Evolutionary conservation across 2,888 invertebrate species (phyloP).

Genomic region (Chymomyza fuscimana): DNA sequence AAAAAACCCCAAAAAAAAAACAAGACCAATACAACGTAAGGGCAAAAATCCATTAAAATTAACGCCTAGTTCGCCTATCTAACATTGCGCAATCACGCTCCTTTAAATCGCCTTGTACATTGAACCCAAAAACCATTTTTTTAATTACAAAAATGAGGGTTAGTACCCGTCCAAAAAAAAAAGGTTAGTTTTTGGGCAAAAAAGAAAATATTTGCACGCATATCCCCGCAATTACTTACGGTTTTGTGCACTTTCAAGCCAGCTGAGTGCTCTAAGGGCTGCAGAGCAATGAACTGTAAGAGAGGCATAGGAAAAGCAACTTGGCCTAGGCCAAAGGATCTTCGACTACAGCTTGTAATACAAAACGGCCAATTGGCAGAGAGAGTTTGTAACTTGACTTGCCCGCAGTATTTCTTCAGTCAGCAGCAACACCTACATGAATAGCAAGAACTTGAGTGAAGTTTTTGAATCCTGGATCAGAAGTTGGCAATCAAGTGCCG

Average conservation of each 20-base stretch:
- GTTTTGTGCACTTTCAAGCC: constrained; percentile 57
- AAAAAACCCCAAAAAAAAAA: constrained; percentile 14
- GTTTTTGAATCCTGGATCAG: constrained; percentile 11
- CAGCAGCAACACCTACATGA: constrained; percentile 62
- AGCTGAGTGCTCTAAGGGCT: background rate
- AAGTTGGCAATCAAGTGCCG: constrained; percentile 42
- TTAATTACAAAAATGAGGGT: constrained; percentile 58
- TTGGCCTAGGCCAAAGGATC: background rate
- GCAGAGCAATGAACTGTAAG: constrained; percentile 15
- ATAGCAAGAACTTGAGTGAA: constrained; percentile 25
- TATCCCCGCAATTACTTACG: constrained; percentile 77
- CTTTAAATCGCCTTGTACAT: constrained; percentile 55
- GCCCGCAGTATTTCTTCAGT: constrained; percentile 36
- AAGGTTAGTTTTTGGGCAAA: constrained; percentile 64
- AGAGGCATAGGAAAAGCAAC: background rate
- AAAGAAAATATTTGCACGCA: constrained; percentile 73
- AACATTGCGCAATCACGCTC: constrained; percentile 56
- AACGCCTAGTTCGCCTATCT: constrained; percentile 9
- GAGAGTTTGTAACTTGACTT: constrained; percentile 31
- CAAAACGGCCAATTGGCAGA: constrained; percentile 20
- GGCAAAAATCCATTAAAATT: constrained; percentile 8
- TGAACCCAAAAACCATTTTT: constrained; percentile 54
- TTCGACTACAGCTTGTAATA: background rate
- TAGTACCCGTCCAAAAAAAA: constrained; percentile 32
- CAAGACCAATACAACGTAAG: background rate